A percentile compares a stretch with the other conserved stretches of the same genome.
Conservation (phyloP, 2,797 vertebrate species). For the Leuciscus waleckii region DNA sequence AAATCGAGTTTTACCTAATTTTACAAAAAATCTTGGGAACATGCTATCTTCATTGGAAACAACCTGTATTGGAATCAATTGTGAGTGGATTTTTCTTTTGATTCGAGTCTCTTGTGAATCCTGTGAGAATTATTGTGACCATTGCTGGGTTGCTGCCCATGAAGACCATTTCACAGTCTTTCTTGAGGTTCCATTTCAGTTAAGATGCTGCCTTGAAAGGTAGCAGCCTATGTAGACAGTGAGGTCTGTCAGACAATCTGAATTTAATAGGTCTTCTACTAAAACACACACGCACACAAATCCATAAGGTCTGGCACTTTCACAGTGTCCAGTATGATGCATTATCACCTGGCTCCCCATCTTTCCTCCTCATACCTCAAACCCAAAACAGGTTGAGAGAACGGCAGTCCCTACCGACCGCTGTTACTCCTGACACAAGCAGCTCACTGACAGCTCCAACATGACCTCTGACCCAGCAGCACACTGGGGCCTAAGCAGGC, state of each 20-base stretch:
- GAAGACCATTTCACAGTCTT: neutral
- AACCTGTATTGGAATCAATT: neutral
- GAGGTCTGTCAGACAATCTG: neutral
- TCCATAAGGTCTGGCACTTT: conserved; percentile 11
- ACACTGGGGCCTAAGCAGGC: conserved; percentile 75
- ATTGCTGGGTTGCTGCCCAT: neutral
- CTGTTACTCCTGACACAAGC: conserved; percentile 69
- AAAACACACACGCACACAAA: conserved; percentile 10
- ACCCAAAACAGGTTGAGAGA: conserved; percentile 32
- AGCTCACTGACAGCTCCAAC: conserved; percentile 73
- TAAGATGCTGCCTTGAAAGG: neutral
- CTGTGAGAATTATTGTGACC: neutral
- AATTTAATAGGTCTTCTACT: conserved; percentile 3
- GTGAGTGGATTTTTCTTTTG: neutral
- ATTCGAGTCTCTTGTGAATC: neutral
- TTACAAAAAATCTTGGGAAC: neutral
- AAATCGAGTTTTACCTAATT: neutral
- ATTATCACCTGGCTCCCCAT: conserved; percentile 36
- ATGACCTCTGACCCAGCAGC: conserved; percentile 75
- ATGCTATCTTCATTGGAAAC: neutral
- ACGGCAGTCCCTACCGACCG: conserved; percentile 59
- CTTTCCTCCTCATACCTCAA: conserved; percentile 49
- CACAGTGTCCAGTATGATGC: conserved; percentile 16
- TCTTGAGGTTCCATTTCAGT: neutral
- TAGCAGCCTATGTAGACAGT: neutral